Percentiles rank a stretch among this genome's conserved stretches.
Evolutionary conservation across 1,140 invertebrate species (phyloP).

Genomic region (Diachasma alloeum): DNA sequence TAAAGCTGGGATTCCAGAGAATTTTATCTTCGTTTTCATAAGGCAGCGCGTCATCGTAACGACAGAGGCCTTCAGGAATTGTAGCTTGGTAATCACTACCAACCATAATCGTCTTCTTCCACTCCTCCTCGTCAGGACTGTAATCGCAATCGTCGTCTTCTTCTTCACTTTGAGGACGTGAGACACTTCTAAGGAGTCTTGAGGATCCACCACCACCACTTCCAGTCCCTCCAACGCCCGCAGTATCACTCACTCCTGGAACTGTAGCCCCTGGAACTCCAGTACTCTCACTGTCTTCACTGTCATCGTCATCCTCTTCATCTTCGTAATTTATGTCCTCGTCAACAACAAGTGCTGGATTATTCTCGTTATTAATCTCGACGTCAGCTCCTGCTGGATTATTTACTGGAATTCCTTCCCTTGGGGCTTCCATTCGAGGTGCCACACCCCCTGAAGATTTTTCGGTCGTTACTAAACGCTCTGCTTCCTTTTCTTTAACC

Average conservation of each 20-base stretch:
- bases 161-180: conserved; percentile 72
- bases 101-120: conserved; percentile 93
- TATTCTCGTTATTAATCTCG: conserved; percentile 41
- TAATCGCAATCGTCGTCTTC: conserved; percentile 81
- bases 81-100: conserved; percentile 93
- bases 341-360: conserved; percentile 31
- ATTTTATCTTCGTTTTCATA: conserved; percentile 97
- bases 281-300: conserved; percentile 42
- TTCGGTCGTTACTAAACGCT: conserved; percentile 42
- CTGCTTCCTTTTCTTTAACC: conserved; percentile 65
- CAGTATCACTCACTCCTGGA: conserved; percentile 38
- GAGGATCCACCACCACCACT: conserved; percentile 52
- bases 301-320: conserved; percentile 38
- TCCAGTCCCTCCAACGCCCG: conserved; percentile 50
- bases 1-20: conserved; percentile 87
- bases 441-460: conserved; percentile 25
- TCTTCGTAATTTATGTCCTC: conserved; percentile 44
- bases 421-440: background rate
- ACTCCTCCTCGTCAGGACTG: conserved; percentile 79
- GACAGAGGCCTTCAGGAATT: conserved; percentile 89
- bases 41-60: conserved; percentile 90
- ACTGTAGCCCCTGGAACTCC: conserved; percentile 44
- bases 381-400: background rate
- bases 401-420: background rate
- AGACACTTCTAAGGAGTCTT: conserved; percentile 68